Evolutionary conservation across 2,888 invertebrate species (phyloP).

Genomic region (Autographa gamma): DNA sequence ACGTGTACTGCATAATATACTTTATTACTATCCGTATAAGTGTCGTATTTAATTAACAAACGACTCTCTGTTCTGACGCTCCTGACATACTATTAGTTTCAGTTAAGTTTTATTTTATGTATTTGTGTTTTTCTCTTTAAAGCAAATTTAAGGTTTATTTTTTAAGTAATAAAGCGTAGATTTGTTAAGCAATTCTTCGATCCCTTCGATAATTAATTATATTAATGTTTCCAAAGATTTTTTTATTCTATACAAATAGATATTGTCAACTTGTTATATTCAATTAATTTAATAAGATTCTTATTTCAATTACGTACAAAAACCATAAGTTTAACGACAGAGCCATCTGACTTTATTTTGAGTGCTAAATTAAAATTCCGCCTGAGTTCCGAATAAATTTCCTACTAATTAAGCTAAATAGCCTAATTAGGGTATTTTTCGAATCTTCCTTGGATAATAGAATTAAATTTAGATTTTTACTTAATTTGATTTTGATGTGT

Average conservation of each 20-base stretch:
- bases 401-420: conserved; percentile 72
- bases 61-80: background rate
- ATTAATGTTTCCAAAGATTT: no score
- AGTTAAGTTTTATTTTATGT: background rate
- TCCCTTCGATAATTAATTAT: no score
- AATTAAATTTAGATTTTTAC: conserved; percentile 60
- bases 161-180: no score
- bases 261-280: background rate
- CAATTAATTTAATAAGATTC: background rate
- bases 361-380: conserved; percentile 70
- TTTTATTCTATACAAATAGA: no score
- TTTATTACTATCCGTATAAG: conserved; percentile 18
- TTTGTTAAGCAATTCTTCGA: no score
- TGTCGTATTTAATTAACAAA: conserved; percentile 5
- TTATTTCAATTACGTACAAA: conserved; percentile 3
- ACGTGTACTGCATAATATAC: conserved; percentile 35
- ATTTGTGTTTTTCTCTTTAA: no score
- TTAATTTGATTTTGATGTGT: conserved; percentile 49
- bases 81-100: background rate
- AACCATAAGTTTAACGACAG: conserved; percentile 5
- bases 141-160: no score
- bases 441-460: conserved; percentile 60
- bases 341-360: conserved; percentile 19
- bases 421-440: conserved; percentile 73
- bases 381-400: conserved; percentile 66